These are phyloP conservation scores for Ptilorrhoa leucosticta DNA, from an alignment of 2,113 vertebrate genomes.

Conservation along the genomic window DNA sequence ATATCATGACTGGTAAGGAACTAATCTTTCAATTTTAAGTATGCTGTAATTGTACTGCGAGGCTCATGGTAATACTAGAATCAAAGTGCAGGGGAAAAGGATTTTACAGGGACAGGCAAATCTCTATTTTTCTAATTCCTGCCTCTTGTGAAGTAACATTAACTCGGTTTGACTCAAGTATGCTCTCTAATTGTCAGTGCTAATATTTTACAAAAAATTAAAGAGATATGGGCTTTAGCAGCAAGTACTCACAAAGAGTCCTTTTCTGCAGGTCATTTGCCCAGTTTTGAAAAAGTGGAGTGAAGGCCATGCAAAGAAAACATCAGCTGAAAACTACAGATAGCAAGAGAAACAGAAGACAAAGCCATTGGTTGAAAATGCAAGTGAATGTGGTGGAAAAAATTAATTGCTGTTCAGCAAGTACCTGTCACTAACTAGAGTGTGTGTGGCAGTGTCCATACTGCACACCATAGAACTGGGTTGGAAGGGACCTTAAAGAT, in stretches of 20 bases:
- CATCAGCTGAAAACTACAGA: not conserved
- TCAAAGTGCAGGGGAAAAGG: not conserved
- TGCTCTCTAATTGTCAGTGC: not conserved
- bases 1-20: not conserved
- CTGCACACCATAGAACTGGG: fast-evolving
- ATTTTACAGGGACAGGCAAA: not conserved
- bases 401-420: not conserved
- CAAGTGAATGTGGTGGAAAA: not conserved
- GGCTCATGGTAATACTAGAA: not conserved
- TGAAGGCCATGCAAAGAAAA: not conserved
- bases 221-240: not conserved
- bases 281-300: not conserved
- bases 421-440: not conserved
- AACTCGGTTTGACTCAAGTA: not conserved
- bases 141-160: not conserved
- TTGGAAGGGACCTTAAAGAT: not conserved
- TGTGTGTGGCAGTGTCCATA: not conserved
- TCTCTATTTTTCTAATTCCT: not conserved
- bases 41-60: not conserved
- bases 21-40: not conserved
- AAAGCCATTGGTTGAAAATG: not conserved
- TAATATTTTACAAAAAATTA: not conserved
- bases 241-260: not conserved
- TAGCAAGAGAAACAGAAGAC: not conserved
- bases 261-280: not conserved